A percentile compares a stretch with the other conserved stretches of the same genome.
Conservation (phyloP, 2,888 invertebrate species). For the Polydrusus tereticollis region DNA sequence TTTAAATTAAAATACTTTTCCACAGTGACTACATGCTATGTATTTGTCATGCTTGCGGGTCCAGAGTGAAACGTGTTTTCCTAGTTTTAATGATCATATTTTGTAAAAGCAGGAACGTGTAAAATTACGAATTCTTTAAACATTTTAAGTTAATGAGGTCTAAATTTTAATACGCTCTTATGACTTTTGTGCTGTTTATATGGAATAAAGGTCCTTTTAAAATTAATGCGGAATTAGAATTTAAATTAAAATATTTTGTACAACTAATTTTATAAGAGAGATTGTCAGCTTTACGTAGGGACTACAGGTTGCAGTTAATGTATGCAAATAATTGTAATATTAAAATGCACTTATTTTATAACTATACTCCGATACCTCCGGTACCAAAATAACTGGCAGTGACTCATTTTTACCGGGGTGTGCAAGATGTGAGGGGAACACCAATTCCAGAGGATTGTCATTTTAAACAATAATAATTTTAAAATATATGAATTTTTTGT, state of each 20-base stretch:
- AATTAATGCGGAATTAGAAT: background rate
- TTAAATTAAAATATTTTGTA: background rate
- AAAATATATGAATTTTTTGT: too few species aligned
- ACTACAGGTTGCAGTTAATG: too few species aligned
- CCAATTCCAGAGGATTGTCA: too few species aligned
- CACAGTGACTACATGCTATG: background rate
- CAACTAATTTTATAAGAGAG: background rate
- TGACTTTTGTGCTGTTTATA: conserved; percentile 4
- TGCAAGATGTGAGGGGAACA: too few species aligned
- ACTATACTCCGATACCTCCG: too few species aligned
- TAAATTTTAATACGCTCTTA: conserved; percentile 40
- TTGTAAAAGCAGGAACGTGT: conserved; percentile 36
- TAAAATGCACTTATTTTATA: too few species aligned
- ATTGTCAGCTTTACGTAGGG: too few species aligned
- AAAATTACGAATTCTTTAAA: conserved; percentile 43
- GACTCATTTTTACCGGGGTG: too few species aligned
- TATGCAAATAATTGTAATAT: too few species aligned
- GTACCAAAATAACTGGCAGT: too few species aligned
- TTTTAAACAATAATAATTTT: too few species aligned
- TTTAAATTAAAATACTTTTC: conserved; percentile 42
- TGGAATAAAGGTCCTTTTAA: background rate
- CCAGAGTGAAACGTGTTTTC: conserved; percentile 19
- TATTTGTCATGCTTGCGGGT: background rate
- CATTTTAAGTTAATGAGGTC: conserved; percentile 40
- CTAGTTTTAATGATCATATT: conserved; percentile 42